These are phyloP conservation scores for Calephelis nemesis DNA, from an alignment of 1,140 invertebrate genomes.

Conservation along the genomic window DNA sequence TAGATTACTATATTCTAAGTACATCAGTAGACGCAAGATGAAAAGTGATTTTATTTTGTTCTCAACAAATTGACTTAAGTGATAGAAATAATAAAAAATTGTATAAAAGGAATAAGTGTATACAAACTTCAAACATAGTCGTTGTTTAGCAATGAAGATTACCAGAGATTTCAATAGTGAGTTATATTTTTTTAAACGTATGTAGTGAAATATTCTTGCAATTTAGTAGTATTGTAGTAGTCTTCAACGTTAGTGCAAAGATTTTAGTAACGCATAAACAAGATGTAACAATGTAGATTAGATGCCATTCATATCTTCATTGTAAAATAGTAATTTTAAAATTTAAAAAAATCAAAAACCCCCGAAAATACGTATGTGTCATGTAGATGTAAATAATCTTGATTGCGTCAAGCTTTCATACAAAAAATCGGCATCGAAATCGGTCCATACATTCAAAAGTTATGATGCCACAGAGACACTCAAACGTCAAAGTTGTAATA, in stretches of 20 bases:
- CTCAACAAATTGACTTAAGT: slow-evolving; percentile 59
- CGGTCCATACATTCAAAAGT: too few species aligned
- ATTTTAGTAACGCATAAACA: slow-evolving; percentile 56
- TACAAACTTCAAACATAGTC: slow-evolving; percentile 48
- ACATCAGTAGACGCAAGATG: slow-evolving; percentile 56
- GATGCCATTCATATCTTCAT: slow-evolving; percentile 35
- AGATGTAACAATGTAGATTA: slow-evolving; percentile 33
- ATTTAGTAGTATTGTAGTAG: slow-evolving; percentile 46
- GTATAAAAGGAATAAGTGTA: slow-evolving; percentile 70
- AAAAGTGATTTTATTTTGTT: slow-evolving; percentile 78
- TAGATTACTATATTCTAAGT: slow-evolving; percentile 49
- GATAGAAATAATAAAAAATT: slow-evolving; percentile 62
- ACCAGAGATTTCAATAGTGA: slow-evolving; percentile 73
- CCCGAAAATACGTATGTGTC: too few species aligned
- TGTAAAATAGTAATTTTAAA: slow-evolving; percentile 25
- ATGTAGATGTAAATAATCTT: too few species aligned
- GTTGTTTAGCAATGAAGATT: slow-evolving; percentile 61
- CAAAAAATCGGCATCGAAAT: too few species aligned
- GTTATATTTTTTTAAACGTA: slow-evolving; percentile 74
- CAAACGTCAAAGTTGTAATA: too few species aligned
- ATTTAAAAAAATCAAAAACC: too few species aligned
- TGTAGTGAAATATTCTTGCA: slow-evolving; percentile 49
- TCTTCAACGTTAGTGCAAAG: slow-evolving; percentile 47
- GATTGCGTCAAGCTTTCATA: too few species aligned
- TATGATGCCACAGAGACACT: too few species aligned